A percentile compares a stretch with the other conserved stretches of the same genome.
Evolutionary conservation across 2,113 vertebrate genomes (phyloP).

Genomic region (Ameiurus melas): DNA sequence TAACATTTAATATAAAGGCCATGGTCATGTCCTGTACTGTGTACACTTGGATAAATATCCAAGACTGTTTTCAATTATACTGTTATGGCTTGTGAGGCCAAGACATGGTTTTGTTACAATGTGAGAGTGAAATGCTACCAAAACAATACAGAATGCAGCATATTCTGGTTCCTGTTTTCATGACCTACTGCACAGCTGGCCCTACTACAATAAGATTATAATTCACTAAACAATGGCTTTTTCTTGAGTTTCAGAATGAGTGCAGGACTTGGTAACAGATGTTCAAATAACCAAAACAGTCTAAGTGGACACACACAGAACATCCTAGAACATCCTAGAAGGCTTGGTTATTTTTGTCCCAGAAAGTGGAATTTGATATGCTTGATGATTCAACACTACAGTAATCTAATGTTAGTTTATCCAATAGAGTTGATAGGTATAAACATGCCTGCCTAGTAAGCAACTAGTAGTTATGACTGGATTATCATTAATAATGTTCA

Average conservation of each 20-base stretch:
- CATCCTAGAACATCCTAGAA: not conserved
- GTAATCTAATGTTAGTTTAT: too few species aligned
- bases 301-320: not conserved
- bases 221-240: not conserved
- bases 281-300: not conserved
- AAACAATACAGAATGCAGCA: not conserved
- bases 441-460: not conserved
- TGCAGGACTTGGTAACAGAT: not conserved
- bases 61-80: not conserved
- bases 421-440: not conserved
- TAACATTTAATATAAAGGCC: not conserved
- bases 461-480: not conserved
- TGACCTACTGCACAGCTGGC: not conserved
- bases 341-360: not conserved
- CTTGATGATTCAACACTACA: not conserved
- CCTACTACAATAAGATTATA: not conserved
- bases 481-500: not conserved
- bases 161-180: not conserved
- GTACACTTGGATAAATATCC: not conserved
- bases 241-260: not conserved
- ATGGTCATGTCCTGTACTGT: not conserved
- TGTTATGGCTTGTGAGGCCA: not conserved
- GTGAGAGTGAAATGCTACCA: not conserved
- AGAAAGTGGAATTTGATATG: not conserved
- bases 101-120: not conserved